Evolutionary conservation across 2,113 vertebrate genomes (phyloP), one percentile per base, ranked within the genome.

Genomic region (Pycnonotus jocosus): DNA sequence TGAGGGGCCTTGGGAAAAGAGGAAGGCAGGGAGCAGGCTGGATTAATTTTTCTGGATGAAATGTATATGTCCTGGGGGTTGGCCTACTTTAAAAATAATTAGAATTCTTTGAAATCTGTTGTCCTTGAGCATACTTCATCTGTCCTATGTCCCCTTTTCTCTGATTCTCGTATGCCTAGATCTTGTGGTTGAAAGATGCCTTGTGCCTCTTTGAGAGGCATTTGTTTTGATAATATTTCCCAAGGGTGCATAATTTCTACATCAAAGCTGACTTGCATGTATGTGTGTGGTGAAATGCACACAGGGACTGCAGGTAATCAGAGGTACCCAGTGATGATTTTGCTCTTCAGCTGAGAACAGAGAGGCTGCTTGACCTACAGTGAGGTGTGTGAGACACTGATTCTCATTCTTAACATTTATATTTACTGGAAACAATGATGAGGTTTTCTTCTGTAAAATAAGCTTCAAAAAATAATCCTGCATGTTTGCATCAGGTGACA

Each of bases 1-100:
- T 92, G 54, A 88, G 90, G 95, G 94, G 68, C 72, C 86, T 70
- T 88, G 90, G 95, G 94, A 93, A 95, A 94, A 94, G 89, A 84
- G 62, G 88, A 94, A 96, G 90, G 88, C 82, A 83, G 71, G 94
- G 68, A 83, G 80, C 91, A 92, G 88, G 83, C 92, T 92, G 94
- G 94, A 97, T 96, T 97, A 93, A 95, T 97, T 97, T 95, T 93
- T 93, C 71, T 96, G 91, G 95, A 97, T 95, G 88, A 94, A 94
- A 94, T 95, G 76, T 77, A 86, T 96, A 86, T 94, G 86, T 95
- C 96, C 92, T 83, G 88, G 79, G 94, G 95, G 90, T 86, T 96
- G 94, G 86, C 96, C 96, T 96, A 97, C 92, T 97, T 97, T 88
- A 91, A 82, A 89, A 95, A 93, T 95, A 96, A 96, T 97, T 92